phyloP scores from a whole-genome alignment of 2,888 invertebrate genomes.

The Melanotus villosus region DNA sequence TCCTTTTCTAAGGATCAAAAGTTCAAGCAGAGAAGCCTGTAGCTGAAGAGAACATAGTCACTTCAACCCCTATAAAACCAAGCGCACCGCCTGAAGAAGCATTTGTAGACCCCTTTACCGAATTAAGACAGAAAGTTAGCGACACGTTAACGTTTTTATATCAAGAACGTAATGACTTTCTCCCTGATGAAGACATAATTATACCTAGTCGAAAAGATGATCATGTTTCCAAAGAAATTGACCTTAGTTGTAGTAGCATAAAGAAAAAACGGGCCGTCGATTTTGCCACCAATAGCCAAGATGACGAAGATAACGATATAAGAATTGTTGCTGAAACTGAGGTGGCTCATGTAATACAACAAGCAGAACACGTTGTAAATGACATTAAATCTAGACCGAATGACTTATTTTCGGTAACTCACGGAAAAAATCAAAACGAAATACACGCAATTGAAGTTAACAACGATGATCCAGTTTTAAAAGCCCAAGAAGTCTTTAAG shows the following conservation, averaged over 20 bases:
- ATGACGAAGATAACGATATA: conserved; percentile 37
- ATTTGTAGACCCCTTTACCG: conserved; percentile 58
- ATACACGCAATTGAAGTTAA: no score
- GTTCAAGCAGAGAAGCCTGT: no score
- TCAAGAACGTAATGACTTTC: conserved; percentile 67
- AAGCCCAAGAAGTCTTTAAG: conserved; percentile 64
- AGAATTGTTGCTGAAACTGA: conserved; percentile 55
- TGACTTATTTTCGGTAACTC: no score
- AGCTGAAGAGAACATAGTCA: conserved; percentile 48
- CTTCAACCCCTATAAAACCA: conserved; percentile 57
- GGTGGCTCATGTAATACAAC: conserved; percentile 61
- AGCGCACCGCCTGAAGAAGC: conserved; percentile 38
- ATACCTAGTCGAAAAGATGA: conserved; percentile 66
- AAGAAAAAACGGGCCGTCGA: conserved; percentile 50
- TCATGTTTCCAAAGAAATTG: conserved; percentile 63
- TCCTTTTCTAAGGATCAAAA: conserved; percentile 44
- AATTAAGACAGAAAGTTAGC: conserved; percentile 64
- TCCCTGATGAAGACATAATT: conserved; percentile 66
- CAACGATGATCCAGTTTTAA: conserved; percentile 35
- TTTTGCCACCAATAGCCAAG: not conserved
- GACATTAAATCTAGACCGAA: conserved; percentile 52
- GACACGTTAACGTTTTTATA: conserved; percentile 67
- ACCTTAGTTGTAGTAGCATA: conserved; percentile 57
- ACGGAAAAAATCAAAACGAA: no score
- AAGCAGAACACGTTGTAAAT: conserved; percentile 64